Percentiles rank a stretch among this genome's conserved stretches.
Evolutionary conservation across 2,113 vertebrate species (phyloP).

Genomic region (Stomatorhinus ivindoensis): DNA sequence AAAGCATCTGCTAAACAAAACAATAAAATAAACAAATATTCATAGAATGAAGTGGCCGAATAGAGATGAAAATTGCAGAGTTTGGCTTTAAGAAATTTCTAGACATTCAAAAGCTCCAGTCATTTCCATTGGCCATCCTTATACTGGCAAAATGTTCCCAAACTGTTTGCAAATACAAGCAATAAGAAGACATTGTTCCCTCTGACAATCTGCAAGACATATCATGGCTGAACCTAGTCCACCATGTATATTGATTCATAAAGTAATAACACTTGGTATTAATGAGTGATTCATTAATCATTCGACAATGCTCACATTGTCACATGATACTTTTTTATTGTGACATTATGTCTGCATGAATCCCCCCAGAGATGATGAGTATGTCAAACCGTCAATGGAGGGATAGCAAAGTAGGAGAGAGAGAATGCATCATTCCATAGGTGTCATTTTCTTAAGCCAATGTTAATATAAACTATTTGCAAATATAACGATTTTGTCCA

Average conservation of each 20-base stretch:
- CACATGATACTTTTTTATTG: background rate
- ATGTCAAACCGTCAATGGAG: background rate
- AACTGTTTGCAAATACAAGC: background rate
- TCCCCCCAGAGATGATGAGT: background rate
- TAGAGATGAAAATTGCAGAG: background rate
- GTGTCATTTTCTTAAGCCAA: background rate
- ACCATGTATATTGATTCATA: background rate
- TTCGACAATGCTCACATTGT: background rate
- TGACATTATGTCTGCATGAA: background rate
- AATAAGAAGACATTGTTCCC: background rate
- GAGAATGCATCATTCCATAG: background rate
- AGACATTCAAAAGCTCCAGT: background rate
- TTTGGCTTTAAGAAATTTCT: background rate
- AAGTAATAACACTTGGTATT: background rate
- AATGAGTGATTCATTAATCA: background rate
- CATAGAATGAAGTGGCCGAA: background rate
- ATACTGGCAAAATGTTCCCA: background rate
- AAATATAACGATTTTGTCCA: background rate
- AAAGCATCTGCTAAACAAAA: background rate
- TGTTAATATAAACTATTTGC: background rate
- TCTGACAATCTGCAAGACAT: background rate
- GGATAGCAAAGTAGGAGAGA: background rate
- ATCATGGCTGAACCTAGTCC: background rate
- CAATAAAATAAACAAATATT: background rate
- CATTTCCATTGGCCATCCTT: background rate